A percentile compares a stretch with the other conserved stretches of the same genome.
phyloP scores from a whole-genome alignment of 2,888 invertebrate species.

The Melinaea menophilus region DNA sequence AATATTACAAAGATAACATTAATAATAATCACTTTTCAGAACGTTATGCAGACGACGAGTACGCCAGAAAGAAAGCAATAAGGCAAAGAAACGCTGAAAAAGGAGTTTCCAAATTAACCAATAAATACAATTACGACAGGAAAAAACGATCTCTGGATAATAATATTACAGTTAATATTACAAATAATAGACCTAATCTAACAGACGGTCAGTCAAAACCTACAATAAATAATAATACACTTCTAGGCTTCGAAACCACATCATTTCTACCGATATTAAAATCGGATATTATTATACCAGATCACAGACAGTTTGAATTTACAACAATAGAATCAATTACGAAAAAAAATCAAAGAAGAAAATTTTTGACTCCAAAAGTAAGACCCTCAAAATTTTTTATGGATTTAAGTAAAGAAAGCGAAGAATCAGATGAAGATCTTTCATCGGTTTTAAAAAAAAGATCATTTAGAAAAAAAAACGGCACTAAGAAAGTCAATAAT shows the following conservation, averaged over 20 bases:
- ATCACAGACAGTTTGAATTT: background rate
- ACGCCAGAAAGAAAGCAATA: constrained; percentile 17
- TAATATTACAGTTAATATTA: constrained; percentile 41
- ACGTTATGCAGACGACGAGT: constrained; percentile 30
- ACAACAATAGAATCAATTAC: constrained; percentile 21
- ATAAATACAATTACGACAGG: constrained; percentile 37
- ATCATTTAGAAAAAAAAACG: constrained; percentile 36
- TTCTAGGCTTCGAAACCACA: constrained; percentile 13
- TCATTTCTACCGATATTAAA: constrained; percentile 4
- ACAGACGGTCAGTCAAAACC: constrained; percentile 12
- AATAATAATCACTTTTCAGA: constrained; percentile 11
- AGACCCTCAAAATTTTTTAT: constrained; percentile 35
- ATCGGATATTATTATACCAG: background rate
- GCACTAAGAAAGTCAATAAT: constrained; percentile 25
- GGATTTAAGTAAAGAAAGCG: constrained; percentile 35
- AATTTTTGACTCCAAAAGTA: constrained; percentile 33
- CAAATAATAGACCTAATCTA: constrained; percentile 9
- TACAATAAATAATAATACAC: constrained; percentile 7
- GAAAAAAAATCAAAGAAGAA: constrained; percentile 32
- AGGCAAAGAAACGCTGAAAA: constrained; percentile 23
- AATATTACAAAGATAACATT: background rate
- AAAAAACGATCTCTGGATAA: constrained; percentile 40
- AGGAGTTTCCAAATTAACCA: constrained; percentile 24
- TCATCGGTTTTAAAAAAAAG: constrained; percentile 44
- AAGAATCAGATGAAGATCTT: constrained; percentile 50